Evolutionary conservation across 2,888 invertebrate genomes (phyloP).

Genomic region (Chaitophorus viminalis): DNA sequence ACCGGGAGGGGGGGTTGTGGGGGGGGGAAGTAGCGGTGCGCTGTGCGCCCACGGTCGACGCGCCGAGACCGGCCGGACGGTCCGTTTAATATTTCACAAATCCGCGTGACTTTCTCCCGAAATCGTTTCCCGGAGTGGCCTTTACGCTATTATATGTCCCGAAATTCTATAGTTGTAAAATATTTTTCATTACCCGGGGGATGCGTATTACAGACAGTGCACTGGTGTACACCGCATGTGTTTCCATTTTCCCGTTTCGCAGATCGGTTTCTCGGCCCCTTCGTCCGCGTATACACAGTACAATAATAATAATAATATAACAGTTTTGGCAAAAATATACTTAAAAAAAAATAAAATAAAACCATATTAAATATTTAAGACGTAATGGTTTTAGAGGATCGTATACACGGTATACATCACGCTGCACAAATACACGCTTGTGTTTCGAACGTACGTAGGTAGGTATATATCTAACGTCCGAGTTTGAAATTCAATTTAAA

Average conservation of each 20-base stretch:
- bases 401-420: too few relatives aligned
- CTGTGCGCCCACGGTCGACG: too few relatives aligned
- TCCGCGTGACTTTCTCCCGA: slow-evolving; percentile 57
- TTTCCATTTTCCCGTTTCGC: too few relatives aligned
- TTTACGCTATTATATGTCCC: not conserved
- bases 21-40: not conserved
- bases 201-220: not conserved
- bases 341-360: not conserved
- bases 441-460: too few relatives aligned
- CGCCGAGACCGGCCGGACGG: slow-evolving; percentile 8
- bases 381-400: not conserved
- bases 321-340: not conserved
- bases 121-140: slow-evolving; percentile 32
- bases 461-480: not conserved
- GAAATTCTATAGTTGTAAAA: slow-evolving; percentile 47
- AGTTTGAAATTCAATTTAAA: not conserved
- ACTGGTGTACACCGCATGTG: too few relatives aligned
- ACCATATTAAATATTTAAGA: not conserved
- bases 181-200: slow-evolving; percentile 53
- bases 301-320: too few relatives aligned
- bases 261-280: too few relatives aligned
- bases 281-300: too few relatives aligned
- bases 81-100: slow-evolving; percentile 62
- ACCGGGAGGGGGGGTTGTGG: slow-evolving; percentile 16
- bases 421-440: too few relatives aligned